Base-by-base conservation (phyloP, 2,888 invertebrate species). In the Leucophenga maculata region DNA sequence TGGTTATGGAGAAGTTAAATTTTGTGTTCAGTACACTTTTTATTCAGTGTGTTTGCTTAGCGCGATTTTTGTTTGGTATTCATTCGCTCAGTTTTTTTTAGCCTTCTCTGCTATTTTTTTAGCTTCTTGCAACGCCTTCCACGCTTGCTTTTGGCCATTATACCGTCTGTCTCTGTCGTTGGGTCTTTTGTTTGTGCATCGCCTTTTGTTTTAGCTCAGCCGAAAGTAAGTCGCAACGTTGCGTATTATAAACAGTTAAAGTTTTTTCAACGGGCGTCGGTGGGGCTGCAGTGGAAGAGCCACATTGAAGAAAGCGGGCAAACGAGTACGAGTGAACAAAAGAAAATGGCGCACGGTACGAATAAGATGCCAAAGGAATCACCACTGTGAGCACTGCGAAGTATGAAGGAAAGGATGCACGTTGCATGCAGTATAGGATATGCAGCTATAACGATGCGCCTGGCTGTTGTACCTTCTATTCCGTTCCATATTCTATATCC, bases 241-340 rank as follows among this genome's bases (percentile, higher is more conserved):
- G 84, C 82, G 75, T 78, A 83, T 79, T 79, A 82, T 79, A 79
- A 81, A 80, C 84, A 80, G 83, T 80, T 80, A 81, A 84, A 83
- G 78, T 69, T 82, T 80, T 78, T 72, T 67, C 13, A 54, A 18
- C 18, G n/a, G 18, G 3, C 20, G 52, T 20, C 52, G 18, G 11
- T 13, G n/a, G 9, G 8, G 6, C 18, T 22, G n/a, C 11, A 20
- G 54, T 22, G 18, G 1, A 18, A 18, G 39, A 3, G 39, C 39
- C 8, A 39, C 8, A 39, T 39, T 6, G 9, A 18, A 22, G 13
- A 54, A 54, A 16, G 14, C 50, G 50, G 11, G 54, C 3, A 9
- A 20, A 50, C n/a, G 50, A 4, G 18, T 20, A 6, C 54, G 13
- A 20, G 18, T 18, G 13, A 54, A 54, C 54, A 54, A 54, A 54